phyloP scores from a whole-genome alignment of 2,113 vertebrate species.

The Antigone vipio region DNA sequence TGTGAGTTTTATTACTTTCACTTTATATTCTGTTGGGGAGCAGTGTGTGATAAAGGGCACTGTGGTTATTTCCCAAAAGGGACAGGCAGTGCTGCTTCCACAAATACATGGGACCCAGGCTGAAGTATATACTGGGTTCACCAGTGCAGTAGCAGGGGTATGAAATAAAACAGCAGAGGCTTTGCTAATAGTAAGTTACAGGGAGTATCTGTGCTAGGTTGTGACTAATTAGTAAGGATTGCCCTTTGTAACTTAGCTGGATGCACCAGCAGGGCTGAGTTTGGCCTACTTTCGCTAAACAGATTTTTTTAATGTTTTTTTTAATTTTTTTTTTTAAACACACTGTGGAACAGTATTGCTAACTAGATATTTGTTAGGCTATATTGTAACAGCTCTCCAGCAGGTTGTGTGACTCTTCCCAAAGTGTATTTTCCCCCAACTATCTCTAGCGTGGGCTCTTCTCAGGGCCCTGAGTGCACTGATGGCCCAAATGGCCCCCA shows the following conservation, averaged over 20 bases:
- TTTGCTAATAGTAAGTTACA: neutral
- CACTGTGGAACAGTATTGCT: neutral
- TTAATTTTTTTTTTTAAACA: neutral
- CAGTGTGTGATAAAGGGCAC: neutral
- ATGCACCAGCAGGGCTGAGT: neutral
- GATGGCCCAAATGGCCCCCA: fast-evolving
- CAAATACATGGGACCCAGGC: neutral
- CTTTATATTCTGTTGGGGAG: neutral
- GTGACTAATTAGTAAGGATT: neutral
- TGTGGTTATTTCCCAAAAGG: neutral
- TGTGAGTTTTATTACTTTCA: neutral
- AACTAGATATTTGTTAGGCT: neutral
- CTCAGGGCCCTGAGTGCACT: neutral
- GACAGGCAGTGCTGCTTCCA: neutral
- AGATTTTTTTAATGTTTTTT: neutral
- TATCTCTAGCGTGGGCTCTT: fast-evolving
- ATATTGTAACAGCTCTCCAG: neutral
- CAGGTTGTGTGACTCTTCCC: neutral
- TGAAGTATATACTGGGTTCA: neutral
- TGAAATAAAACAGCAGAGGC: neutral
- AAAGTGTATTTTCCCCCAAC: neutral
- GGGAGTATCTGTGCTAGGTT: neutral
- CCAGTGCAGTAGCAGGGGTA: neutral
- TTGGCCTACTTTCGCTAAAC: neutral
- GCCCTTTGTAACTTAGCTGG: neutral